Evolutionary conservation across 2,797 vertebrate genomes (phyloP).

Genomic region (Acrocephalus scirpaceus): DNA sequence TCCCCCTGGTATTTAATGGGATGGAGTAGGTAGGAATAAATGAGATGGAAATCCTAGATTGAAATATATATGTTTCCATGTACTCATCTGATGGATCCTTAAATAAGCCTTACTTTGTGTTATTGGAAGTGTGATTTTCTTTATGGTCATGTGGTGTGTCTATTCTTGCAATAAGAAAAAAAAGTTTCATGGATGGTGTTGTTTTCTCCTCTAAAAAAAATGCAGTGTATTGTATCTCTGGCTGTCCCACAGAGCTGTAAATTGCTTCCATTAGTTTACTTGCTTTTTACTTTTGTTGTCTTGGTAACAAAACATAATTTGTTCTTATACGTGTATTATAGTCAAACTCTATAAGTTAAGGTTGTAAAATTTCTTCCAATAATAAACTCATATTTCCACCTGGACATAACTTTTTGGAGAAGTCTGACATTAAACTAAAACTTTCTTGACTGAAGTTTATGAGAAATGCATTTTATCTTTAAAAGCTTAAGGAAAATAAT

Average conservation of each 20-base stretch:
- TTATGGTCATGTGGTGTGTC: background rate
- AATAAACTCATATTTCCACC: background rate
- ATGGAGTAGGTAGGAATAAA: background rate
- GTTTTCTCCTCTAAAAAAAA: constrained; percentile 63
- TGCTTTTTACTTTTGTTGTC: constrained; percentile 69
- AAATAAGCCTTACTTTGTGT: constrained; percentile 1
- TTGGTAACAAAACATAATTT: constrained; percentile 67
- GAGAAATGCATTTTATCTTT: background rate
- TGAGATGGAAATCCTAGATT: background rate
- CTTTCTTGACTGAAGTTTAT: background rate
- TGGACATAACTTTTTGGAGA: background rate
- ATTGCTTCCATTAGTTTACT: constrained; percentile 70
- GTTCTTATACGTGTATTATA: constrained; percentile 35
- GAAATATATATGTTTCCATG: constrained; percentile 22
- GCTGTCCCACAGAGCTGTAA: constrained; percentile 62
- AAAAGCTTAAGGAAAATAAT: background rate
- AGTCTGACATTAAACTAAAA: background rate
- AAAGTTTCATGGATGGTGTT: constrained; percentile 34
- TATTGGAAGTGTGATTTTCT: constrained; percentile 39
- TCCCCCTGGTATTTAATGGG: background rate
- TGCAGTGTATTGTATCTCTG: constrained; percentile 27
- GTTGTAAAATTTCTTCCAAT: constrained; percentile 20
- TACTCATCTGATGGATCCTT: background rate
- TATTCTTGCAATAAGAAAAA: constrained; percentile 50
- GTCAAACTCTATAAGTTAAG: background rate